Percentiles rank a stretch among this genome's conserved stretches.
Conservation (phyloP, 1,140 invertebrate genomes). For the Hylyphantes graminicola region DNA sequence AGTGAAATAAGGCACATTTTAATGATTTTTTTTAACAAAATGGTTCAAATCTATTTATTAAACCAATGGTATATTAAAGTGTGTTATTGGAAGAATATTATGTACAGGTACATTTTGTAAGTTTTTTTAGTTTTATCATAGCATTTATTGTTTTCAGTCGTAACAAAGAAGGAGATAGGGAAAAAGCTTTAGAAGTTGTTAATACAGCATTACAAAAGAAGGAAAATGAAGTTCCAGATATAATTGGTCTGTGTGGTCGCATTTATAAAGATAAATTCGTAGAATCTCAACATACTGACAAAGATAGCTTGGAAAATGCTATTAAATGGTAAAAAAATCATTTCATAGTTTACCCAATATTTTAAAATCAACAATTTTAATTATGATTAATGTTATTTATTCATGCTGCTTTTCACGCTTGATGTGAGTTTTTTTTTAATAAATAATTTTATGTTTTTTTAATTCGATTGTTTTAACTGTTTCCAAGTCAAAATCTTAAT, state of each 20-base stretch:
- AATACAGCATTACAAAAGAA: conserved; percentile 89
- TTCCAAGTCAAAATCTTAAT: too few relatives aligned
- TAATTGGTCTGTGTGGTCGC: conserved; percentile 97
- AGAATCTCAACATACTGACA: conserved; percentile 91
- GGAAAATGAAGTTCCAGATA: conserved; percentile 92
- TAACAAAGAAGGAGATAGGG: conserved; percentile 93
- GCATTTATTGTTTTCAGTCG: conserved; percentile 72
- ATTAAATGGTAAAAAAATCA: conserved; percentile 82
- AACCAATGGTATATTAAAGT: background rate
- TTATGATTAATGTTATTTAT: background rate
- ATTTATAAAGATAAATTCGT: conserved; percentile 99
- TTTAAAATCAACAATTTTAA: background rate
- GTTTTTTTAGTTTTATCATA: too few relatives aligned
- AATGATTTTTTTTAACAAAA: too few relatives aligned
- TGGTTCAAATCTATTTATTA: too few relatives aligned
- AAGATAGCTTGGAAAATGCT: conserved; percentile 88
- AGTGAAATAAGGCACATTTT: too few relatives aligned
- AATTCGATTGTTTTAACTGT: too few relatives aligned
- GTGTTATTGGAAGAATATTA: too few relatives aligned
- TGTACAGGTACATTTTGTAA: too few relatives aligned
- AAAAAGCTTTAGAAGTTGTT: conserved; percentile 92
- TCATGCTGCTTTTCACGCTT: background rate
- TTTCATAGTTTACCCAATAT: background rate
- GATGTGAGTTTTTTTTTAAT: background rate
- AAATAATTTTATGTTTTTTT: background rate